Base-by-base conservation (phyloP, 2,888 invertebrate species). In the Pterostichus niger region DNA sequence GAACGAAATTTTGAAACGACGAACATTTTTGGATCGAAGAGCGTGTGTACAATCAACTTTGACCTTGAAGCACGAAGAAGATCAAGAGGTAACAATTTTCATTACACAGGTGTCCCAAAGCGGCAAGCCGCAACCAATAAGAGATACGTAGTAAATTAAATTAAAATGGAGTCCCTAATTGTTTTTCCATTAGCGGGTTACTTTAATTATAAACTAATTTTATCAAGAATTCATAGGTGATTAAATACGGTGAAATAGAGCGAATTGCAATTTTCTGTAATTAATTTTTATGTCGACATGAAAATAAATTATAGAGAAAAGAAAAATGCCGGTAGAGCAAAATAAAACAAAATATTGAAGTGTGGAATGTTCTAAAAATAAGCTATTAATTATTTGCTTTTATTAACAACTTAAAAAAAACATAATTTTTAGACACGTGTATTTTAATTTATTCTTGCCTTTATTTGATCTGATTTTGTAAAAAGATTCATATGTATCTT, bases 31-130 rank as follows among this genome's bases (percentile, higher is more conserved):
- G 82, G 97, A 98, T 88, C 93, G 96, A 49, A 91, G 97, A 84
- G 96, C 95, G 52, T 97, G 95, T 87, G 95, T 98, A 15, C 96
- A 97, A 89, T 95, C 96, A 78, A 97, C 96, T 73, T 91, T 96
- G 64, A 92, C 96, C 86, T 90, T 97, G 24, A 94, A 95, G 85
- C 95, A 95, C 88, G 97, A 97, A 84, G 94, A 96, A 87, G 95
- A 96, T 86, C 97, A 97, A 91, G 97, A 97, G 93, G 95, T 95
- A 75, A 31, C 24, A 73, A 46, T 73, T 75, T 71, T 71, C 88
- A 86, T 71, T 64, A 35, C 13, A 33, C 64, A 64, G 33, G 64
- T 64, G 64, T 49, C 13, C 49, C 49, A 11, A 85, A 73, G 33
- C 54, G 68, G 61, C 31, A 24, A 24, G 3, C 24, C 24, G 40